Base-by-base conservation (phyloP, 1,140 invertebrate species). In the Mesaphorura yosii region DNA sequence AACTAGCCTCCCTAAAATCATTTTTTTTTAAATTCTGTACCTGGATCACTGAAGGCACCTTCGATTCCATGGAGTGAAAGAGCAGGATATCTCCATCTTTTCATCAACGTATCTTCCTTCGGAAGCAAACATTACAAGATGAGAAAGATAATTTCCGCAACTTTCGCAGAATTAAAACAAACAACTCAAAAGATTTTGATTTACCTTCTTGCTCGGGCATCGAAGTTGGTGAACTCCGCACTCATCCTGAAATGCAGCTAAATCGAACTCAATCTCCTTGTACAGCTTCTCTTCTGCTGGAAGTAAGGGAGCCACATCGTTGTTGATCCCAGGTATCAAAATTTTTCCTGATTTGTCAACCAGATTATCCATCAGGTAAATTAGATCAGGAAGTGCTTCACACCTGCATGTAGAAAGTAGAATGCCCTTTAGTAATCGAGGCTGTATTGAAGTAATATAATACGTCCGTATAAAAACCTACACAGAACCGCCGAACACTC, bases 1-100 rank as follows among this genome's bases (percentile, higher is more conserved):
- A 37, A 37, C n/a, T 12, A 37, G 12, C 12, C 12, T 12, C 12
- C 34, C 12, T 37, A 37, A 37, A 37, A 37, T 12, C n/a, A 37
- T 12, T 12, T 37, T 12, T 12, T 12, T 37, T n/a, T n/a, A n/a
- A n/a, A n/a, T 26, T 57, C 51, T 6, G 55, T 49, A 15, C 55
- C 55, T 1, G 55, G 55, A 28, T 58, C 56, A 27, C 55, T 57
- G n/a, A 57, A 57, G 7, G 38, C 40, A 45, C 92, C 90, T 76
- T 84, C 78, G 66, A 96, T 91, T 44, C 91, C 91, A 70, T 96
- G 92, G 20, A 96, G 71, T 1, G 90, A 95, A 0, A 96, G 71
- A 51, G 81, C 84, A 20, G 91, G 91, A 66, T 82, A 84, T 34
- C 91, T 76, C 90, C 90, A 97, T 42, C 91, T 77, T 65, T 86